Evolutionary conservation across 2,888 invertebrate species (phyloP).

Genomic region (Cataglyphis rosenhaueri): DNA sequence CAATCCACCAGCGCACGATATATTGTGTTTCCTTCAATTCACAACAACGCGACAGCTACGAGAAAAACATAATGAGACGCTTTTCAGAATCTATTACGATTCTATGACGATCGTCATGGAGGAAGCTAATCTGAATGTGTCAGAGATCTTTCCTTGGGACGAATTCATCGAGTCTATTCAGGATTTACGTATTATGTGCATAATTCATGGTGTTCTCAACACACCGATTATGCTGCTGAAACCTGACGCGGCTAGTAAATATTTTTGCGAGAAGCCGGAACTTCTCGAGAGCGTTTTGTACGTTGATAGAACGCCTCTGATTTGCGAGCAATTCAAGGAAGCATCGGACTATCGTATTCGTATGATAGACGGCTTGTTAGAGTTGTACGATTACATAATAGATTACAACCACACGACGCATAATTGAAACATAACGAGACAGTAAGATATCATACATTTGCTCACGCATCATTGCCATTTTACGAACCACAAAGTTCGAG

Average conservation of each 20-base stretch:
- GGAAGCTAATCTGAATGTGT: conserved; percentile 67
- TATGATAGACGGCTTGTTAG: conserved; percentile 76
- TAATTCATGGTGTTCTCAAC: conserved; percentile 76
- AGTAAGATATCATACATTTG: not conserved
- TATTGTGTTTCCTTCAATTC: conserved; percentile 81
- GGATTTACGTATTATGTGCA: conserved; percentile 73
- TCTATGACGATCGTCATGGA: conserved; percentile 65
- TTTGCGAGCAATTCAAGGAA: conserved; percentile 71
- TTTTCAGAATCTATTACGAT: conserved; percentile 78
- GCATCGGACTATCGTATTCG: conserved; percentile 73
- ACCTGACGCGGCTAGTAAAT: conserved; percentile 72
- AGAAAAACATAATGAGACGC: conserved; percentile 70
- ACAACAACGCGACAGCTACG: conserved; percentile 78
- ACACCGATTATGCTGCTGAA: conserved; percentile 78
- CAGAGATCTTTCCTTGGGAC: conserved; percentile 71
- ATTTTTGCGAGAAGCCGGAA: conserved; percentile 72
- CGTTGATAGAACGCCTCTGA: conserved; percentile 76
- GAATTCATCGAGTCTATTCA: conserved; percentile 74
- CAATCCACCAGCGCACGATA: conserved; percentile 82
- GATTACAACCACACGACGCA: conserved; percentile 21
- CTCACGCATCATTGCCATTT: not conserved
- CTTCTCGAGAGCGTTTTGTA: conserved; percentile 74
- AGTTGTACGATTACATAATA: conserved; percentile 71
- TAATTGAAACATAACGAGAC: not conserved
- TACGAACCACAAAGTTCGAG: not conserved